These are phyloP conservation scores for Aphidius colemani DNA, from an alignment of 2,888 invertebrate genomes.

Conservation along the genomic window DNA sequence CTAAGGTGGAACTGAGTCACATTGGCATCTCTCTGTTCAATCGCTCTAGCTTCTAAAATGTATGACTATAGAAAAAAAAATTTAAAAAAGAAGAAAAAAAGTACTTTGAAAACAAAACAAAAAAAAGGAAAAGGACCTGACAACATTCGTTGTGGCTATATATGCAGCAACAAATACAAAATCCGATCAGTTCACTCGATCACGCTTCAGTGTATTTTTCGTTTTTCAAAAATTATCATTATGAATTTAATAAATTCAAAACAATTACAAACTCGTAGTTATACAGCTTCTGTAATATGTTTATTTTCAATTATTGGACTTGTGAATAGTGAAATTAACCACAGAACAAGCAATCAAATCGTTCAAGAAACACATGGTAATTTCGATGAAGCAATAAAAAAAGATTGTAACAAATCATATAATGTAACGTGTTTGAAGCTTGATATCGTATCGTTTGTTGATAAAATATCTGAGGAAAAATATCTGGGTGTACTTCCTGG, in stretches of 20 bases:
- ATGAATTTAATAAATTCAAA: conserved; percentile 7
- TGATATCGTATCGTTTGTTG: conserved; percentile 77
- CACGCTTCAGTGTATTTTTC: conserved; percentile 39
- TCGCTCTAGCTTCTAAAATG: conserved; percentile 47
- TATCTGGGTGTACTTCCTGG: conserved; percentile 75
- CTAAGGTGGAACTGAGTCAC: conserved; percentile 22
- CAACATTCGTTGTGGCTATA: conserved; percentile 49
- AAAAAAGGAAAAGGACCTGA: conserved; percentile 55
- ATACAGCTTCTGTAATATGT: conserved; percentile 16
- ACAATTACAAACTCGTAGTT: neutral
- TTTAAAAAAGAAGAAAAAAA: conserved; percentile 15
- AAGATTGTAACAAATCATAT: conserved; percentile 66
- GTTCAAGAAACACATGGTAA: conserved; percentile 46
- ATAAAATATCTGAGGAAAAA: conserved; percentile 73
- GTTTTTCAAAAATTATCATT: neutral
- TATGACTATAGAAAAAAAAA: conserved; percentile 53
- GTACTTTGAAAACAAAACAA: conserved; percentile 32
- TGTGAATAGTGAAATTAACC: conserved; percentile 46
- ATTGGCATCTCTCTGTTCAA: conserved; percentile 24
- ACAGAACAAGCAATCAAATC: conserved; percentile 46
- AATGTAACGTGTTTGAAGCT: conserved; percentile 79
- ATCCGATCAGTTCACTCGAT: conserved; percentile 50
- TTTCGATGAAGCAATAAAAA: conserved; percentile 41
- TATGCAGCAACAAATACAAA: conserved; percentile 55
- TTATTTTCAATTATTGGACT: conserved; percentile 42